A percentile compares a stretch with the other conserved stretches of the same genome.
Conservation (phyloP, 2,888 invertebrate species). For the Tetanocera ferruginea region DNA sequence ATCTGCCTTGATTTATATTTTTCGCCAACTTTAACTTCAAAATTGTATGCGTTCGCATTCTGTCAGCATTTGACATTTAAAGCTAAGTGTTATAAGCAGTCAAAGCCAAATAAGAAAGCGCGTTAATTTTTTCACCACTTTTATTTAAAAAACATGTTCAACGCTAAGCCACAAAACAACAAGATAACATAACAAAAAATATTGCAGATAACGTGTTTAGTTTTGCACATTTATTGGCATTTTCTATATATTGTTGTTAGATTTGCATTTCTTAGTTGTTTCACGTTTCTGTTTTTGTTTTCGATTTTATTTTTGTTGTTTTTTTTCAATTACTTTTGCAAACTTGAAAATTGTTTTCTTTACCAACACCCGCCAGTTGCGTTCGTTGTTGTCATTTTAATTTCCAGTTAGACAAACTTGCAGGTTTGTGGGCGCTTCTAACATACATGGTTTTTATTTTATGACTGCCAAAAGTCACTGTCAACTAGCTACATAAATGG, state of each 20-base stretch:
- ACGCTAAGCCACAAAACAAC: neutral
- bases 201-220: neutral
- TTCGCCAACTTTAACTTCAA: neutral
- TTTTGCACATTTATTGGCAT: no score
- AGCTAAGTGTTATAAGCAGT: neutral
- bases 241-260: no score
- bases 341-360: neutral
- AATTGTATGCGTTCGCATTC: slow-evolving; percentile 4
- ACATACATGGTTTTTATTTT: neutral
- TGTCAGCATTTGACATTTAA: neutral
- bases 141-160: neutral
- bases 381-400: neutral
- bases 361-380: neutral
- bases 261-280: no score
- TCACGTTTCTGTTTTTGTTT: no score
- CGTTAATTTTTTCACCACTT: neutral
- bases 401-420: no score
- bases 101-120: neutral
- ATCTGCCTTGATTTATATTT: neutral
- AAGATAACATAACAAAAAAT: neutral
- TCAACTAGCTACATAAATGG: neutral
- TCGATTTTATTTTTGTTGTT: no score
- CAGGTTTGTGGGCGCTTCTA: neutral
- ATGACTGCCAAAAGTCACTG: no score
- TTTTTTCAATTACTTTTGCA: no score